Conservation (phyloP, 2,888 invertebrate species). For the Portevinia maculata region DNA sequence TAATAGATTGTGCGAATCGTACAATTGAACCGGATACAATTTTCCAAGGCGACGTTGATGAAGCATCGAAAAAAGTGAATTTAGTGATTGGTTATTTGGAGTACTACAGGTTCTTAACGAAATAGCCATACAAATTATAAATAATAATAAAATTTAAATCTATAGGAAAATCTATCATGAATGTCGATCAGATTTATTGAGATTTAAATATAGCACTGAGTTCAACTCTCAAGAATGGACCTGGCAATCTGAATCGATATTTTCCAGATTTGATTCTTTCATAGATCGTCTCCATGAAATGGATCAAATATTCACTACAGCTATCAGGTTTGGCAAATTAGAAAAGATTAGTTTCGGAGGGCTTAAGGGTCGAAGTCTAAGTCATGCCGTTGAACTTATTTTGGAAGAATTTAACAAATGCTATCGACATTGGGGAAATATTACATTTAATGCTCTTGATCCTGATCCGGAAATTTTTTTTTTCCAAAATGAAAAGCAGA, state of each 20-base stretch:
- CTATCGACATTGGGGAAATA: conserved; percentile 82
- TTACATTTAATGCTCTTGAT: conserved; percentile 90
- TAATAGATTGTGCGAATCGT: conserved; percentile 89
- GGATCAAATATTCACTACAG: conserved; percentile 88
- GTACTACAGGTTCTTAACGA: conserved; percentile 83
- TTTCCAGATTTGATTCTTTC: conserved; percentile 87
- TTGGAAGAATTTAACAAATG: conserved; percentile 78
- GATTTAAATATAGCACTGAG: conserved; percentile 78
- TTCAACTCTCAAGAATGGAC: conserved; percentile 87
- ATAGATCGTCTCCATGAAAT: conserved; percentile 86
- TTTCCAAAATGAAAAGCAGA: conserved; percentile 87
- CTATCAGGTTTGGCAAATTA: conserved; percentile 91
- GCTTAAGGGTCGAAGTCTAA: conserved; percentile 86
- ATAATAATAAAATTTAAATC: background rate
- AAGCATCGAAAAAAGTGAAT: conserved; percentile 86
- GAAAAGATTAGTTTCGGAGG: conserved; percentile 93
- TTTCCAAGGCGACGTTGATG: conserved; percentile 93
- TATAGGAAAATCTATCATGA: conserved; percentile 83
- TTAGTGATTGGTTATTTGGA: conserved; percentile 84
- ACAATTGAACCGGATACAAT: conserved; percentile 90
- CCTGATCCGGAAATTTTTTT: conserved; percentile 87
- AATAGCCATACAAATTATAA: background rate
- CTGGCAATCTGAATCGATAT: conserved; percentile 89
- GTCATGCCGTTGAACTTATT: conserved; percentile 83
- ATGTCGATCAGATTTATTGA: conserved; percentile 82